These are phyloP conservation scores for Drosophila kuntzei DNA, from an alignment of 2,888 invertebrate species.

Conservation along the genomic window DNA sequence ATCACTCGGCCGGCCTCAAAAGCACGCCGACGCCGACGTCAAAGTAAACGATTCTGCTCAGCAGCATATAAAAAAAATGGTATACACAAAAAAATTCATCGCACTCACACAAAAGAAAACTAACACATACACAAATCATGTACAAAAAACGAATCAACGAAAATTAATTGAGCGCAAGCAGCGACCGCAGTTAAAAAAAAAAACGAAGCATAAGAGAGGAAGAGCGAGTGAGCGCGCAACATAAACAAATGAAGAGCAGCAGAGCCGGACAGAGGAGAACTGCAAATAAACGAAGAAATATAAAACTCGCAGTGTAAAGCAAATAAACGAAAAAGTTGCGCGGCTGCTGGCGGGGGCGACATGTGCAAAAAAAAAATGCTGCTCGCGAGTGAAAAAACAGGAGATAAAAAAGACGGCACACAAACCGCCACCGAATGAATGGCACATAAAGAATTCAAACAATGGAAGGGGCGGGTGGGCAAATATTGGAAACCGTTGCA, in stretches of 20 bases:
- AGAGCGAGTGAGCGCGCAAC: conserved; percentile 67
- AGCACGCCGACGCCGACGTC: conserved; percentile 41
- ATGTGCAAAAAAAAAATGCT: conserved; percentile 59
- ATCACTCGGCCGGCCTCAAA: conserved; percentile 50
- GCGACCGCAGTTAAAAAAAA: conserved; percentile 50
- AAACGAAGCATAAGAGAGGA: conserved; percentile 32
- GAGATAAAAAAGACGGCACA: conserved; percentile 71
- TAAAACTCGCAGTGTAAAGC: conserved; percentile 38
- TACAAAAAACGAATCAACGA: conserved; percentile 79
- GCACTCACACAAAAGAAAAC: conserved; percentile 21
- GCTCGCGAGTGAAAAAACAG: conserved; percentile 62
- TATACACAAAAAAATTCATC: conserved; percentile 82
- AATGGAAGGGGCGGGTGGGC: conserved; percentile 46
- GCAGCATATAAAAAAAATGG: conserved; percentile 76
- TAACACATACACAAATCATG: conserved; percentile 12
- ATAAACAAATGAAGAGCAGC: conserved; percentile 72
- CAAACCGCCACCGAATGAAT: conserved; percentile 75
- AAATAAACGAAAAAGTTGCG: conserved; percentile 52
- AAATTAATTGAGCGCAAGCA: conserved; percentile 79
- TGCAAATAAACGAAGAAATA: conserved; percentile 39
- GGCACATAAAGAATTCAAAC: conserved; percentile 69
- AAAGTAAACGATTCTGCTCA: conserved; percentile 37
- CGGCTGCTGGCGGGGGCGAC: conserved; percentile 40
- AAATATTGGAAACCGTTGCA: conserved; percentile 53
- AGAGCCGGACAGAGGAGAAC: conserved; percentile 47